phyloP scores from a whole-genome alignment of 2,113 vertebrate species.

The Synodontis membranacea region DNA sequence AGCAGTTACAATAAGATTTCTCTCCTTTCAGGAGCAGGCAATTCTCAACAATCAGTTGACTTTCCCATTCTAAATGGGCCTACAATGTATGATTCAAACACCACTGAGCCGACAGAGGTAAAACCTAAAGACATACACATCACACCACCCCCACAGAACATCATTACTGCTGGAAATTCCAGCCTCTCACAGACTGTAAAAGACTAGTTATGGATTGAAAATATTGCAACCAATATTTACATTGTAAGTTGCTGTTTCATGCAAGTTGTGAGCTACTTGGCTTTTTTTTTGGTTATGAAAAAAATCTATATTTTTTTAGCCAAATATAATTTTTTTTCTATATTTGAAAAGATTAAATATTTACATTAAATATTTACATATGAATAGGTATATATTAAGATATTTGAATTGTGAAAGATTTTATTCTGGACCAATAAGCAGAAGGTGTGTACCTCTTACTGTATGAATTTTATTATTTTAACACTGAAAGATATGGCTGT shows the following conservation, averaged over 20 bases:
- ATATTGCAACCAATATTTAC: not conserved
- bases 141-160: not conserved
- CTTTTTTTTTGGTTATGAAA: no score
- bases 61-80: not conserved
- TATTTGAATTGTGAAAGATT: not conserved
- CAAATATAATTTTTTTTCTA: not conserved
- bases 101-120: not conserved
- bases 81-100: not conserved
- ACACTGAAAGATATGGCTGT: not conserved
- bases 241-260: not conserved
- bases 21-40: not conserved
- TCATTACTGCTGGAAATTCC: not conserved
- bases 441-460: not conserved
- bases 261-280: not conserved
- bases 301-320: not conserved
- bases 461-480: not conserved
- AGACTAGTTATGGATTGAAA: not conserved
- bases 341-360: not conserved
- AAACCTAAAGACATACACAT: not conserved
- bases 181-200: conserved; percentile 26
- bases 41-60: not conserved
- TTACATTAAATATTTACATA: no score
- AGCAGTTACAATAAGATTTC: not conserved
- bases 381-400: not conserved
- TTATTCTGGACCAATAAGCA: not conserved